These are phyloP conservation scores for Amazona vittata DNA, from an alignment of 2,113 vertebrate species.

Conservation along the genomic window DNA sequence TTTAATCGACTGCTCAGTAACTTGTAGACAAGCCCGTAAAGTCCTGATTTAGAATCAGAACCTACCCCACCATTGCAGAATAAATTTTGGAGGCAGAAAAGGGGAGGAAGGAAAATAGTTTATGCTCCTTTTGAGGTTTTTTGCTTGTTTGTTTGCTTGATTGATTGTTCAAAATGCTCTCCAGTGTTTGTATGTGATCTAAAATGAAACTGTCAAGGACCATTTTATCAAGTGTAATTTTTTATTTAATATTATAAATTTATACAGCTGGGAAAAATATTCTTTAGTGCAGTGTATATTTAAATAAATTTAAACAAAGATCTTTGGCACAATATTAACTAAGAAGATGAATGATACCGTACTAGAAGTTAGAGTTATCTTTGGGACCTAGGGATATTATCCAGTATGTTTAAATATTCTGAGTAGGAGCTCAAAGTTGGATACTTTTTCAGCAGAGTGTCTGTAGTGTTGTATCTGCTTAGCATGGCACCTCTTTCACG, in stretches of 20 bases:
- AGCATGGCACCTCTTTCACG: not conserved
- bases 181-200: not conserved
- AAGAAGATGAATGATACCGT: not conserved
- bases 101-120: not conserved
- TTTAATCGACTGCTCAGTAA: not conserved
- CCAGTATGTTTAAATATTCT: not conserved
- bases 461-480: not conserved
- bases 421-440: not conserved
- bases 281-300: not conserved
- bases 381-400: not conserved
- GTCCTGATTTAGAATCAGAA: not conserved
- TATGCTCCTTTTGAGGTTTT: accelerated
- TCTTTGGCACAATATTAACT: not conserved
- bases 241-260: not conserved
- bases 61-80: not conserved
- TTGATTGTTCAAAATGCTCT: not conserved
- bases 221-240: not conserved
- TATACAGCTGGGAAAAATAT: not conserved
- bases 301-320: not conserved
- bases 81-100: not conserved
- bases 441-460: not conserved
- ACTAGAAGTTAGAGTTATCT: not conserved
- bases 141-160: not conserved
- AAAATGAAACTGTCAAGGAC: not conserved
- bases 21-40: not conserved